Conservation (phyloP, 2,888 invertebrate species). For the Drosophila mulleri region DNA sequence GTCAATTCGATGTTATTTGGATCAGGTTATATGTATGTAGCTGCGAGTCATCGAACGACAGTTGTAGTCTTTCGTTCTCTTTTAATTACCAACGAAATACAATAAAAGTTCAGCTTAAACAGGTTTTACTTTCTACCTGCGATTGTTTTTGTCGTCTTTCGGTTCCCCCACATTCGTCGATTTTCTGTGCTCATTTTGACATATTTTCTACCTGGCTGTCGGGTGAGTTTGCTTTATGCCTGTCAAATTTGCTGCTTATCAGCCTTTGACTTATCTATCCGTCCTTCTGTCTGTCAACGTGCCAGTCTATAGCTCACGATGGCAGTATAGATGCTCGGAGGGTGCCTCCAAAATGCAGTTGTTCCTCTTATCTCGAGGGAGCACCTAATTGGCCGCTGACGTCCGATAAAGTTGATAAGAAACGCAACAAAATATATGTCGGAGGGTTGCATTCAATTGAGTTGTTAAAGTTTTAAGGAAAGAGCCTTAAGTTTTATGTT, state of each 20-base stretch:
- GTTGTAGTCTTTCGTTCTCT: constrained; percentile 60
- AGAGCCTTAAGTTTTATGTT: constrained; percentile 4
- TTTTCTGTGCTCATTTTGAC: constrained; percentile 26
- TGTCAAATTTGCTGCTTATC: constrained; percentile 75
- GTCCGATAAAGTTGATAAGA: constrained; percentile 37
- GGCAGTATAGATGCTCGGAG: background rate
- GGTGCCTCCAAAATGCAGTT: constrained; percentile 18
- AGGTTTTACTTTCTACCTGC: constrained; percentile 49
- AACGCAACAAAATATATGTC: constrained; percentile 5
- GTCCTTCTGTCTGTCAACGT: constrained; percentile 53
- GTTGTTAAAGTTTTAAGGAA: constrained; percentile 3
- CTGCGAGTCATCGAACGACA: constrained; percentile 27
- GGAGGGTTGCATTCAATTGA: constrained; percentile 22
- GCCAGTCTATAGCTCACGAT: constrained; percentile 21
- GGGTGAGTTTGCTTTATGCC: constrained; percentile 58
- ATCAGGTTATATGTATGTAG: constrained; percentile 50
- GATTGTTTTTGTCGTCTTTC: constrained; percentile 12
- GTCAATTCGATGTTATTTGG: constrained; percentile 42
- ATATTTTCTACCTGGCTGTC: constrained; percentile 58
- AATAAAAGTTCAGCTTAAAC: constrained; percentile 61
- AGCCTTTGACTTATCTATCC: constrained; percentile 52
- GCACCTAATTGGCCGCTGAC: constrained; percentile 56
- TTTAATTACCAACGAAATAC: constrained; percentile 74
- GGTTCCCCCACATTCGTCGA: constrained; percentile 24
- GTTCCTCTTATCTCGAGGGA: constrained; percentile 39